Evolutionary conservation across 1,140 invertebrate species (phyloP).

Genomic region (Drosophila athabasca): DNA sequence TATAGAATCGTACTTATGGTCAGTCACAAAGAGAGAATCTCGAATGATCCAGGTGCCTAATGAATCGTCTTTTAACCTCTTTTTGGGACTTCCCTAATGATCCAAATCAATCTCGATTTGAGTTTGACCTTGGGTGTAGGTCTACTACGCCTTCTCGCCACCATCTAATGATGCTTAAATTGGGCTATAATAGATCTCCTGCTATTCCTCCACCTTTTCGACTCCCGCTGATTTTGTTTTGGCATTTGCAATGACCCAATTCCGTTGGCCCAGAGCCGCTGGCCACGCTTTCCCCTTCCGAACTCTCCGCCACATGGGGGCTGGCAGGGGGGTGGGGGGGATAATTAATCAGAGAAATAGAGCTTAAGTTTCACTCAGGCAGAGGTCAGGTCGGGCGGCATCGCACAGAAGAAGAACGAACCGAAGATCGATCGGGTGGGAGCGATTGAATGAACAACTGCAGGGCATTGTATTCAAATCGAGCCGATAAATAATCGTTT

Average conservation of each 20-base stretch:
- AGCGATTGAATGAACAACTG: conserved; percentile 46
- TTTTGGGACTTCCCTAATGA: conserved; percentile 23
- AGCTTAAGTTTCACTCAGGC: conserved; percentile 55
- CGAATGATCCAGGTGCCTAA: too few species aligned
- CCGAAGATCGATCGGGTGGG: conserved; percentile 1
- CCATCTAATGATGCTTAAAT: conserved; percentile 13
- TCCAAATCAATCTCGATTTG: not conserved
- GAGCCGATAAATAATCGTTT: conserved; percentile 72
- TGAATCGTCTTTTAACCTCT: too few species aligned
- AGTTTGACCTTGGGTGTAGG: conserved; percentile 22
- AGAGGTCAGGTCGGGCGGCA: not conserved
- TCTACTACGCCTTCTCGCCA: conserved; percentile 12
- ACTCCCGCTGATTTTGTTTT: conserved; percentile 38
- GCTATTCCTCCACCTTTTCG: conserved; percentile 14
- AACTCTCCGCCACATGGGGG: conserved; percentile 22
- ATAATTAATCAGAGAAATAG: conserved; percentile 75
- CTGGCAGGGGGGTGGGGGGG: not conserved
- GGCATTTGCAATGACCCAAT: conserved; percentile 57
- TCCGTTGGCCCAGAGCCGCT: conserved; percentile 16
- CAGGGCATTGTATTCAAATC: conserved; percentile 36
- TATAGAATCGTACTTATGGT: too few species aligned
- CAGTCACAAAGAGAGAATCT: too few species aligned
- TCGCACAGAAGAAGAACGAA: conserved; percentile 1
- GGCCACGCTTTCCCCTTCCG: conserved; percentile 47
- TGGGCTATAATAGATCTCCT: conserved; percentile 24